Conservation (phyloP, 2,113 vertebrate species). For the Phasianus colchicus region DNA sequence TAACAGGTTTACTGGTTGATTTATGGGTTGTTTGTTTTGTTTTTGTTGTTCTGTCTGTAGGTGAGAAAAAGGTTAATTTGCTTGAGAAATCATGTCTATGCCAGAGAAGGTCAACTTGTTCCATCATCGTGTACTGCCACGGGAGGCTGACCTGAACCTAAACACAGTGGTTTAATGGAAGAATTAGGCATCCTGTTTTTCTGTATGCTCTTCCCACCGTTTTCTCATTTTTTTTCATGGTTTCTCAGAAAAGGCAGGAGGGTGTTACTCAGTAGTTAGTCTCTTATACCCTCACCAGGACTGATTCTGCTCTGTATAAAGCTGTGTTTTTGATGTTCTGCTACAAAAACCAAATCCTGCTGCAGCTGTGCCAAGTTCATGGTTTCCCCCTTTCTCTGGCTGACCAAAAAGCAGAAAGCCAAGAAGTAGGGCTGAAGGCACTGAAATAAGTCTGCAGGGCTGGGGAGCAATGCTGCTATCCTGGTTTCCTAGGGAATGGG, state of each 20-base stretch:
- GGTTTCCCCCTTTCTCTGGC: not conserved
- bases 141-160: slow-evolving; percentile 52
- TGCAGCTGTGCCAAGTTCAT: not conserved
- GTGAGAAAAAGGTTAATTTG: slow-evolving; percentile 76
- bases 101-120: slow-evolving; percentile 74
- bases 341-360: not conserved
- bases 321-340: accelerated
- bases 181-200: slow-evolving; percentile 52
- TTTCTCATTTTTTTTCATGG: not conserved
- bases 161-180: not conserved
- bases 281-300: not conserved
- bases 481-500: not conserved
- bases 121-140: slow-evolving; percentile 58
- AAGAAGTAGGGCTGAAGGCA: not conserved
- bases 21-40: slow-evolving; percentile 74
- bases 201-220: not conserved
- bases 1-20: slow-evolving; percentile 63
- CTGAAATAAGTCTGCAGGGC: not conserved
- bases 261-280: not conserved
- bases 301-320: not conserved
- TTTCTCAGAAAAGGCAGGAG: slow-evolving; percentile 21
- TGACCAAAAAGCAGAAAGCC: not conserved
- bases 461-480: not conserved
- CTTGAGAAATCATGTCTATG: slow-evolving; percentile 71
- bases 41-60: slow-evolving; percentile 69